A percentile compares a stretch with the other conserved stretches of the same genome.
Conservation (phyloP, 2,888 invertebrate species). For the Eupeodes latifasciatus region DNA sequence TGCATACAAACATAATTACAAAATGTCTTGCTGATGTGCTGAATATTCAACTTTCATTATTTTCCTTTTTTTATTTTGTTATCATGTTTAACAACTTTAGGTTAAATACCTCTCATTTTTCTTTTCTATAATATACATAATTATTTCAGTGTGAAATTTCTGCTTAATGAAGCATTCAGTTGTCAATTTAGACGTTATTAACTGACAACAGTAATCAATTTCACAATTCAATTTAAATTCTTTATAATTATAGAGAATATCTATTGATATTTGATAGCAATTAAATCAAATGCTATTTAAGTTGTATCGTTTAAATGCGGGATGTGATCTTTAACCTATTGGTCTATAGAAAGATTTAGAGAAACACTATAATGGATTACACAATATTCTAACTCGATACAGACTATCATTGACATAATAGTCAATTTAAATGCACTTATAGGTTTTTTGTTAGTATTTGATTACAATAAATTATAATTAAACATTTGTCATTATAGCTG, state of each 20-base stretch:
- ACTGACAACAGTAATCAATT: conserved; percentile 42
- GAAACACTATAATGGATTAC: background rate
- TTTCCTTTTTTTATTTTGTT: background rate
- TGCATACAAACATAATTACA: background rate
- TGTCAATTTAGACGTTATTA: conserved; percentile 42
- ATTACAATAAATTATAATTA: background rate
- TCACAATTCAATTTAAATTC: conserved; percentile 26
- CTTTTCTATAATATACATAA: background rate
- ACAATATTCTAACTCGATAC: conserved; percentile 3
- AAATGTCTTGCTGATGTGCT: background rate
- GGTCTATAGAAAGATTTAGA: background rate
- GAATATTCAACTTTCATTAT: background rate
- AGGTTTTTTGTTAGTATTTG: background rate
- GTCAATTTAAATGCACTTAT: conserved; percentile 3
- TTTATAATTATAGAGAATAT: background rate
- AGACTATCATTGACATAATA: conserved; percentile 6
- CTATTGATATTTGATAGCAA: conserved; percentile 27
- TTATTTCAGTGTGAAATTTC: conserved; percentile 6
- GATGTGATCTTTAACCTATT: conserved; percentile 9
- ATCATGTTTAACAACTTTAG: background rate
- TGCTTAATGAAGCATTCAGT: conserved; percentile 34
- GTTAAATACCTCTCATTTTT: background rate
- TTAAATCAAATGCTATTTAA: conserved; percentile 4
- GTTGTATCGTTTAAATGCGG: background rate
- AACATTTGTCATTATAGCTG: background rate